Evolutionary conservation across 2,113 vertebrate genomes (phyloP), one percentile per base, ranked within the genome.

Genomic region (Typhlomys cinereus): DNA sequence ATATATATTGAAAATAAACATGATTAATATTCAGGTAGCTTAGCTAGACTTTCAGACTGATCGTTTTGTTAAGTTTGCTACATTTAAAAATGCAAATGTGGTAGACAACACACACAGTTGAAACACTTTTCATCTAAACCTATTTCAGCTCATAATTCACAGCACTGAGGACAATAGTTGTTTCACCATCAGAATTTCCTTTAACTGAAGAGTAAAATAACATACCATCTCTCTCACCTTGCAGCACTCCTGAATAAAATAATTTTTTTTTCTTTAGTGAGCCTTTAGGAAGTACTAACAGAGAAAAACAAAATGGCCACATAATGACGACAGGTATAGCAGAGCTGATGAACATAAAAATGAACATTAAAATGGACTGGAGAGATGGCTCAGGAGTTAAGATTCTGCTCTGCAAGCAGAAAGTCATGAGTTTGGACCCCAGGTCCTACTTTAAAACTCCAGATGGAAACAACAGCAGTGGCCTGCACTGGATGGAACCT

Each of bases 1-100:
- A 94, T 89, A 89, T 92, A 92, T 70, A 96, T 67, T 89, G 62
- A 94, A 95, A 92, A 95, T 76, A 95, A 95, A 93, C 39, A 76
- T 41, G 61, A 73, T 91, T 91, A 92, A 93, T 90, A 93, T 39
- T 93, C 62, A 86, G 92, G 83, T 74, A 91, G 95, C 78, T 93
- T 86, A 81, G 71, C 75, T 79, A 88, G 39, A 90, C 21, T 78
- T 89, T 82, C 48, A 90, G 73, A 73, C 57, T 44, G 78, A 90
- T 70, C 71, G 80, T 39, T 91, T 69, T 88, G 25, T 29, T 69
- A 88, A 59, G 5, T 84, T 93, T 78, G 52, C 54, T 89, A 59
- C 46, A 86, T 93, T 95, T 93, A 64, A 94, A 90, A 96, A 94
- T 92, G 41, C 23, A 92, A 89, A 88, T 90, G 31, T 93, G 29